A percentile compares a stretch with the other conserved stretches of the same genome.
Conservation (phyloP, 2,888 invertebrate genomes). For the Enchytraeus crypticus region DNA sequence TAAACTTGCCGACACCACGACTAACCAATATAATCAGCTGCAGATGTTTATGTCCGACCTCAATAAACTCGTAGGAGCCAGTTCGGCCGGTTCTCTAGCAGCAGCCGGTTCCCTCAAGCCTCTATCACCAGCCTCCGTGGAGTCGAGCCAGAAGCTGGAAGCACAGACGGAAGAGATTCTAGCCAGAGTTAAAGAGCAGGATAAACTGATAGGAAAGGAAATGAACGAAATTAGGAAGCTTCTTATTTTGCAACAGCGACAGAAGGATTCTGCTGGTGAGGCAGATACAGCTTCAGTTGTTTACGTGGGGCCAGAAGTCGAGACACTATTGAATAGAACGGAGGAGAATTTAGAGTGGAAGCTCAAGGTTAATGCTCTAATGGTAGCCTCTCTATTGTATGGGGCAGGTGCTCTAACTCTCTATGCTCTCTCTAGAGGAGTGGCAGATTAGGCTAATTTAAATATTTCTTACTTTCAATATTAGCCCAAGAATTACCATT, state of each 20-base stretch:
- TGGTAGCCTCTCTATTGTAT: conserved; percentile 40
- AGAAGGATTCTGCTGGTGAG: not conserved
- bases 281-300: conserved; percentile 30
- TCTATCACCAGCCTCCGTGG: not conserved
- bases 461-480: too few relatives aligned
- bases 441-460: not conserved
- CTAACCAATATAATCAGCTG: conserved; percentile 25
- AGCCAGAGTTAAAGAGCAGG: conserved; percentile 30
- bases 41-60: conserved; percentile 26
- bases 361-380: conserved; percentile 40
- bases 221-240: conserved; percentile 36
- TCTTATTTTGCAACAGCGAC: conserved; percentile 19
- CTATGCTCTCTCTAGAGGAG: conserved; percentile 26
- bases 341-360: conserved; percentile 42
- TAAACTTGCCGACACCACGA: conserved; percentile 20
- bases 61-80: conserved; percentile 3
- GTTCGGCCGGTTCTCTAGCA: not conserved
- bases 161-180: conserved; percentile 19
- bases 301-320: conserved; percentile 41
- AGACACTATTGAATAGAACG: conserved; percentile 36
- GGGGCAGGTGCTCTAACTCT: conserved; percentile 39
- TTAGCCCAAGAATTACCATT: too few relatives aligned
- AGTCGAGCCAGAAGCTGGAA: conserved; percentile 3
- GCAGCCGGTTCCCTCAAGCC: not conserved
- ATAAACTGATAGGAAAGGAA: conserved; percentile 32